Percentiles rank a stretch among this genome's conserved stretches.
Evolutionary conservation across 1,140 invertebrate genomes (phyloP).

Genomic region (Diorhabda elongata): DNA sequence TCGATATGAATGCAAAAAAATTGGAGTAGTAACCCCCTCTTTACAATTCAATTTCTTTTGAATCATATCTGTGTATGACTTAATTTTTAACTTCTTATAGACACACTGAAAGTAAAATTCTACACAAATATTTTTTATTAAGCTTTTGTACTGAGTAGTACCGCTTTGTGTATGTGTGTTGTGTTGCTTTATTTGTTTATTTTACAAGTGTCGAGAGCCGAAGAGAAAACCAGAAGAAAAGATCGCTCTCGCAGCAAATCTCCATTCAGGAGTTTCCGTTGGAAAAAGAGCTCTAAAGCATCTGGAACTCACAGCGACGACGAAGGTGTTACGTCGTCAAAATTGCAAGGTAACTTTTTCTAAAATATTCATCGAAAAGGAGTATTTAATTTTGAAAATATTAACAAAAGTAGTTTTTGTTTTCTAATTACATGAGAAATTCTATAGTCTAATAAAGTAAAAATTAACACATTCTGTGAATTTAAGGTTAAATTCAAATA

Average conservation of each 20-base stretch:
- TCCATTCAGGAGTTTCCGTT: constrained; percentile 85
- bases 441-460: too few relatives aligned
- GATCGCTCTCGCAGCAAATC: constrained; percentile 82
- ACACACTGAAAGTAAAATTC: neutral
- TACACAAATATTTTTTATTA: neutral
- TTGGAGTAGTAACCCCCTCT: too few relatives aligned
- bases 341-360: constrained; percentile 33
- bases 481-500: too few relatives aligned
- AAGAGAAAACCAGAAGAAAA: constrained; percentile 57
- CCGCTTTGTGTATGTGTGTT: constrained; percentile 19
- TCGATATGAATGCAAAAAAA: too few relatives aligned
- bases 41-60: too few relatives aligned
- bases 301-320: constrained; percentile 72
- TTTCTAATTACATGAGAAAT: too few relatives aligned
- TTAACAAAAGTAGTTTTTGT: too few relatives aligned
- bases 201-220: constrained; percentile 41
- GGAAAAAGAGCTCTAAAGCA: constrained; percentile 66
- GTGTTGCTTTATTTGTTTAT: constrained; percentile 41
- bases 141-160: constrained; percentile 20
- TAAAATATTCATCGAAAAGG: neutral
- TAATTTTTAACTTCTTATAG: too few relatives aligned
- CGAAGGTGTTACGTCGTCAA: constrained; percentile 50
- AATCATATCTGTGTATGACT: too few relatives aligned
- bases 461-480: too few relatives aligned
- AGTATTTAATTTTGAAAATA: neutral